Conservation (phyloP, 1,140 invertebrate genomes). For the Aphelinus certus region DNA sequence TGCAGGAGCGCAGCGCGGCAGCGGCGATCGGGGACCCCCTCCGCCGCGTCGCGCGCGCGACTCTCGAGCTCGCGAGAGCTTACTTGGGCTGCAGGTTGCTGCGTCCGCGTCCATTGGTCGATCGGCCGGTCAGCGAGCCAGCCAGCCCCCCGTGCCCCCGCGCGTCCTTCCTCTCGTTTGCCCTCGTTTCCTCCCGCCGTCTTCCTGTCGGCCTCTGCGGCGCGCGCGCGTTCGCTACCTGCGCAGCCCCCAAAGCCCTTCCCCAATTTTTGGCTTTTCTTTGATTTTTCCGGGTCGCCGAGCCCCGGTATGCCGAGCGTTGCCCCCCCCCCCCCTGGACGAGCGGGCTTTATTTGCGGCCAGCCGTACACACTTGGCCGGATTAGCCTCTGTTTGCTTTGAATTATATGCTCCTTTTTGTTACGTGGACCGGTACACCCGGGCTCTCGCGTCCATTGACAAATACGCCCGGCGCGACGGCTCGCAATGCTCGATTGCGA, state of each 20-base stretch:
- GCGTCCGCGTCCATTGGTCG: conserved; percentile 18
- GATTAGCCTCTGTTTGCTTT: no score
- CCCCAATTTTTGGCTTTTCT: neutral
- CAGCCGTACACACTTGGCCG: no score
- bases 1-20: no score
- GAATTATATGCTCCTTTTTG: no score
- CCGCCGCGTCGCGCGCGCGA: neutral
- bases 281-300: conserved; percentile 2
- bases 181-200: conserved; percentile 13
- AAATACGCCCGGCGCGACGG: no score
- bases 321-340: neutral
- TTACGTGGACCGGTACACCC: no score
- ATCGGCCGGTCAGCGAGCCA: conserved; percentile 6
- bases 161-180: conserved; percentile 1
- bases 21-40: no score
- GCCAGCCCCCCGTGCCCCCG: neutral
- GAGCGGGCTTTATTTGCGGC: neutral
- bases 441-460: no score
- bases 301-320: neutral
- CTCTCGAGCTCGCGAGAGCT: no score
- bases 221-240: neutral
- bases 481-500: no score
- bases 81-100: neutral
- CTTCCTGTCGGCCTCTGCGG: neutral
- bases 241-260: neutral